These are phyloP conservation scores for Agriopis aurantiaria DNA, from an alignment of 2,888 invertebrate species.

Conservation along the genomic window DNA sequence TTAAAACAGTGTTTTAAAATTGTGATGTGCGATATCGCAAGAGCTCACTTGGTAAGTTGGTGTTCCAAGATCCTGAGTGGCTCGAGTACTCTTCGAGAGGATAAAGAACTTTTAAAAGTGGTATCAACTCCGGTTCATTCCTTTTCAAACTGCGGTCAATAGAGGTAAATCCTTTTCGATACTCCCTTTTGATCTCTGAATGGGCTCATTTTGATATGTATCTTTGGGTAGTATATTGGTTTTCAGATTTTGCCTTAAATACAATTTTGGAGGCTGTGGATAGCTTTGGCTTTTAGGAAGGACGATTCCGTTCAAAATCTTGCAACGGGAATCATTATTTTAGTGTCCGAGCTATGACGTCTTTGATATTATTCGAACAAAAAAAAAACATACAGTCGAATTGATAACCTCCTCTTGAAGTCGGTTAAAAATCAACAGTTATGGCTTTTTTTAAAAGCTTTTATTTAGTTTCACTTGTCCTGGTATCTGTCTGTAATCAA, in stretches of 20 bases:
- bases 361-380: no score
- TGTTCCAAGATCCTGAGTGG: background rate
- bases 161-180: constrained; percentile 11
- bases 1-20: no score
- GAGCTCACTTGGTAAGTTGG: background rate
- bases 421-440: no score
- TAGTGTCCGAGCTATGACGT: background rate
- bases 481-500: no score
- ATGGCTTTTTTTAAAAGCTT: no score
- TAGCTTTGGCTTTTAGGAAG: background rate
- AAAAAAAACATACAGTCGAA: no score
- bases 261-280: background rate
- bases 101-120: constrained; percentile 6
- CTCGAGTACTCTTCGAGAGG: background rate
- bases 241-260: background rate
- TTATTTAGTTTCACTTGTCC: no score
- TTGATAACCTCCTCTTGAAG: no score
- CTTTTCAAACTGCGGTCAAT: constrained; percentile 21
- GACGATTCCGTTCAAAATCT: background rate
- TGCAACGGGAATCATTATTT: background rate
- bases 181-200: constrained; percentile 14
- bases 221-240: background rate
- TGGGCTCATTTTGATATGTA: constrained; percentile 13
- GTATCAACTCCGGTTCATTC: constrained; percentile 1
- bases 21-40: background rate